Percentiles rank a stretch among this genome's conserved stretches.
These are phyloP conservation scores for Drosophila sp. DNA, from an alignment of 1,140 invertebrate species.

Conservation along the genomic window DNA sequence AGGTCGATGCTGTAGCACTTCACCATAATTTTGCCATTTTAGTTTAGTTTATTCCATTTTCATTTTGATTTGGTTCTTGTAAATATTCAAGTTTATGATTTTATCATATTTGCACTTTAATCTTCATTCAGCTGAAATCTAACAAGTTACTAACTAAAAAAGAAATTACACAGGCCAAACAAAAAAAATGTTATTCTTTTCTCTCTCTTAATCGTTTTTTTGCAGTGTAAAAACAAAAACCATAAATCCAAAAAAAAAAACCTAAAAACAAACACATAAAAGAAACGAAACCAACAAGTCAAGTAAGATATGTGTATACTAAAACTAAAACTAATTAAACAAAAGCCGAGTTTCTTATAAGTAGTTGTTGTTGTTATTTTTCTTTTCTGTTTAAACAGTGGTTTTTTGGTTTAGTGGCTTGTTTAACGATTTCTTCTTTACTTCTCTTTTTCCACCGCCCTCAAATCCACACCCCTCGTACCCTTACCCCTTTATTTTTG, in stretches of 20 bases:
- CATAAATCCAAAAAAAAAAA: conserved; percentile 41
- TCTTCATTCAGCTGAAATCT: not conserved
- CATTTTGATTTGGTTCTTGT: not conserved
- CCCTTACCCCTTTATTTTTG: conserved; percentile 21
- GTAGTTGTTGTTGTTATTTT: not conserved
- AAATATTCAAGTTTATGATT: conserved; percentile 2
- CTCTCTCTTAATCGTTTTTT: not conserved
- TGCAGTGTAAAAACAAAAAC: conserved; percentile 6
- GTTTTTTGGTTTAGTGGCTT: conserved; percentile 47
- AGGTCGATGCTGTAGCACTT: not conserved
- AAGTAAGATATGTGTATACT: conserved; percentile 56
- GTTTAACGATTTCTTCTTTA: conserved; percentile 51
- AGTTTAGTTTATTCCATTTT: not conserved
- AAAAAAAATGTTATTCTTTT: not conserved
- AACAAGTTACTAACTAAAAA: conserved; percentile 31
- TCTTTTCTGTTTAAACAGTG: not conserved
- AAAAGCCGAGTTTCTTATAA: conserved; percentile 65
- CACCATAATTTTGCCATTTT: not conserved
- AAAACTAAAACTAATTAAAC: conserved; percentile 43
- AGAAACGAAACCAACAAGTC: conserved; percentile 50
- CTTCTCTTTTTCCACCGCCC: conserved; percentile 26
- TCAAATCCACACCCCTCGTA: not conserved
- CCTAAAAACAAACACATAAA: conserved; percentile 26
- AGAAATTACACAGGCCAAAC: not conserved
- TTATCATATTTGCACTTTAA: conserved; percentile 1